Base-by-base conservation (phyloP, 2,888 invertebrate genomes). In the Drosophila kanekoi region DNA sequence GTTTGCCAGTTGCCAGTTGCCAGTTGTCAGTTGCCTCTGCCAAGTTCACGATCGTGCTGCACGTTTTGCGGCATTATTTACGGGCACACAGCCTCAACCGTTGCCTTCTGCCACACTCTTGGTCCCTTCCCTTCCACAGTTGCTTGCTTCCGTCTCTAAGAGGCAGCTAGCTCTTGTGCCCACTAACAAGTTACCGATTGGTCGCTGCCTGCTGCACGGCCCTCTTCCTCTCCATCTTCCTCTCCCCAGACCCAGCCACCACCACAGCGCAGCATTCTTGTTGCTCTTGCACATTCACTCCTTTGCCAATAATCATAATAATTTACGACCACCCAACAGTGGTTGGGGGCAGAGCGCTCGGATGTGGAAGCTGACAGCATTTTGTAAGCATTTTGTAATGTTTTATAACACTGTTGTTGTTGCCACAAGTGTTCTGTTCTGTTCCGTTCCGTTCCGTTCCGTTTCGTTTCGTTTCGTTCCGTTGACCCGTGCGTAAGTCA, bases 131-230 rank as follows among this genome's bases (percentile, higher is more conserved):
- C 37, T 20, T 11, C n/a, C 23, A n/a, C 20, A 18, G 16, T 11
- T 38, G 45, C 40, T 51, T 43, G 72, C 56, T 47, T 52, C 35
- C 43, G 35, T 51, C 67, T 43, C 54, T 49, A 40, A 23, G n/a
- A 28, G 44, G 43, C 54, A 54, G 49, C 41, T 51, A 52, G 57
- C 51, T 72, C 20, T 49, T 57, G 59, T 54, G 53, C 59, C 37
- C 53, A 66, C 81, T 87, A 87, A 86, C 87, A 80, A 81, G 87
- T 81, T 80, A 79, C 59, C 84, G 84, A 87, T 81, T 87, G 84
- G 63, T 47, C 44, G 47, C 60, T 61, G 84, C 64, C 76, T 67
- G 53, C 66, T 35, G 47, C 61, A 14, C 11, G 61, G n/a, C 45
- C 40, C 35, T 9, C 33, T 28, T 28, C 40, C 44, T n/a, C 43